Base-by-base conservation (phyloP, 2,888 invertebrate genomes). In the Pogonocherus hispidulus region DNA sequence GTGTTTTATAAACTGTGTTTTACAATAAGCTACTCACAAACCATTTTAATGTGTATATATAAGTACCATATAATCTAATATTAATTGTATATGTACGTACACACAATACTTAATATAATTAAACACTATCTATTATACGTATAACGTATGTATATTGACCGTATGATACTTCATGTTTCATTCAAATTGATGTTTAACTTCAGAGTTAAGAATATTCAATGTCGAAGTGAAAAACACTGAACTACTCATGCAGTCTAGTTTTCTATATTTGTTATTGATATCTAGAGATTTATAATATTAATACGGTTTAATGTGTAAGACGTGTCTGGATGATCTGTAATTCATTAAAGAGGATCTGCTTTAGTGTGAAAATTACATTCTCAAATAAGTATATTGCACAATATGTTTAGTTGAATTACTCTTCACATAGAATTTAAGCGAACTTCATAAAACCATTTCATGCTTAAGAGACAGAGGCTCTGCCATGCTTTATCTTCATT, bases 401-500 rank as follows among this genome's bases (percentile, higher is more conserved):
- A 41, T 14, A 41, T 52, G 9, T 32, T 32, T n/a, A 11, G 20
- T 37, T 55, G 35, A 55, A 14, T 41, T 55, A 55, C 55, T 55
- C 55, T 35, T 11, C 35, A 55, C 55, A 54, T 55, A 37, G n/a
- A 32, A 16, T 20, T 20, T 37, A 55, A n/a, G n/a, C n/a, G n/a
- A n/a, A n/a, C 16, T 37, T 37, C 35, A 18, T 27, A 47, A 11
- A 19, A 18, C 20, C 20, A 51, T 51, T 51, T 62, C 62, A 51
- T 62, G 62, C 51, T 62, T 62, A 1, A 22, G 27, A 22, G 16
- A 14, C n/a, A 22, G 41, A 27, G 6, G n/a, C 51, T 62, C 37
- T 51, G 8, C 6, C 54, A 23, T 54, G 64, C 64, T 64, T 41
- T 64, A 14, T 47, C 9, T 18, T 44, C 55, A 52, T 35, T 22